Evolutionary conservation across 2,888 invertebrate genomes (phyloP), one percentile per base, ranked within the genome.

Genomic region (Malacosoma neustria): DNA sequence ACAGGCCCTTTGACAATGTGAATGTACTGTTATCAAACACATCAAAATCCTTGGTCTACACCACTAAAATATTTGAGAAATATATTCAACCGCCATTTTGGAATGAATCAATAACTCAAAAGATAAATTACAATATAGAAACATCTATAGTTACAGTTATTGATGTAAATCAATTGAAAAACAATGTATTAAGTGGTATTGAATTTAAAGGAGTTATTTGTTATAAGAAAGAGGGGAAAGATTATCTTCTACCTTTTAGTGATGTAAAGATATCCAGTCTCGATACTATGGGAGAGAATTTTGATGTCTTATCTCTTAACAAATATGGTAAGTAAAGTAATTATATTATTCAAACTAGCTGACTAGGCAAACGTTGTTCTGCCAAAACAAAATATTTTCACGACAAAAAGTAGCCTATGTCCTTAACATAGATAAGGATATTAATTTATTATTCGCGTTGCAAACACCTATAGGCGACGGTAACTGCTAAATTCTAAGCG

Each of bases 1-100:
- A 3, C 67, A 84, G 84, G 22, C 12, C 51, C 1, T 31, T 77
- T 29, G 59, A 74, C 43, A 54, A 76, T 35, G 48, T 81, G 0
- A 54, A 62, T 29, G 39, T 73, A 9, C 43, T 76, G 1, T 40
- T 41, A 1, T 34, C 35, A 2, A 36, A 38, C 11, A 44, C 41
- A 2, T 39, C 39, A 37, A 14, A 41, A n/a, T 64, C 74, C 29
- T 40, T 74, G 13, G 48, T 57, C 12, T 77, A 81, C 42, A 57
- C 49, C 7, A 74, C 79, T 35, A 76, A 72, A 43, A 14, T 79
- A n/a, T 81, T 57, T 50, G 48, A 61, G 30, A 52, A 49, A 35
- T 49, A 37, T 1, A 13, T 43, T 2, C 22, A n/a, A 13, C 13
- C 59, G 22, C 73, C 73, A 9, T 64, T 52, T 48, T 79, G 74